phyloP scores from a whole-genome alignment of 2,888 invertebrate species.

The Encarsia formosa region DNA sequence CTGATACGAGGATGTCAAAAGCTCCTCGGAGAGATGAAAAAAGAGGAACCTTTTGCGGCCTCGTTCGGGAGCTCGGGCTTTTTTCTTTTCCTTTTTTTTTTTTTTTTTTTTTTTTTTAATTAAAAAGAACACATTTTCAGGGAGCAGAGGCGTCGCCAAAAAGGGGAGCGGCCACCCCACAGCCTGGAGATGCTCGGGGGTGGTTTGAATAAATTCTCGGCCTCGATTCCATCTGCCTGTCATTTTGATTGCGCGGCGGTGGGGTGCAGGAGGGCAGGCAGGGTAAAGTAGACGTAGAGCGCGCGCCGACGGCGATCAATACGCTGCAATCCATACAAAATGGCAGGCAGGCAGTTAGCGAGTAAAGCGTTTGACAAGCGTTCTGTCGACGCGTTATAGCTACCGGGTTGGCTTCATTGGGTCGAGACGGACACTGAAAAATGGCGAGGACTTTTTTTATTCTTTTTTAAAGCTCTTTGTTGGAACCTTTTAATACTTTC shows the following conservation, averaged over 20 bases:
- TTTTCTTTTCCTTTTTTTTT: too few relatives aligned
- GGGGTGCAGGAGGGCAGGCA: too few relatives aligned
- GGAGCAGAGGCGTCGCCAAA: conserved; percentile 38
- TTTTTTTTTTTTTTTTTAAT: conserved; percentile 21
- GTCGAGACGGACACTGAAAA: too few relatives aligned
- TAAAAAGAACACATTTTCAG: conserved; percentile 28
- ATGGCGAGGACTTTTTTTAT: too few relatives aligned
- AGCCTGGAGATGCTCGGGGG: background rate
- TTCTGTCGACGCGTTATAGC: too few relatives aligned
- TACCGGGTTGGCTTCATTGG: too few relatives aligned
- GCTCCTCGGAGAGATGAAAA: background rate
- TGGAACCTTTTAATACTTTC: too few relatives aligned
- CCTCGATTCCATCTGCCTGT: conserved; percentile 54
- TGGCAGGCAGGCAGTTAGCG: too few relatives aligned
- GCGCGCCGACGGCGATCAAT: conserved; percentile 48
- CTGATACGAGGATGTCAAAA: conserved; percentile 2
- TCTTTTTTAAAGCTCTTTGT: too few relatives aligned
- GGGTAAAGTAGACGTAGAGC: conserved; percentile 31
- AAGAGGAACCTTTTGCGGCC: too few relatives aligned
- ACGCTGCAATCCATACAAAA: conserved; percentile 52
- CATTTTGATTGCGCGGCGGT: conserved; percentile 49
- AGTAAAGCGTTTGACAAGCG: too few relatives aligned
- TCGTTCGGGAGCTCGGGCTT: too few relatives aligned
- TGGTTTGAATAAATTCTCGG: conserved; percentile 21
- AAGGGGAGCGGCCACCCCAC: conserved; percentile 9